Percentiles rank a stretch among this genome's conserved stretches.
Evolutionary conservation across 2,888 invertebrate genomes (phyloP).

Genomic region (Brachyptera putata): DNA sequence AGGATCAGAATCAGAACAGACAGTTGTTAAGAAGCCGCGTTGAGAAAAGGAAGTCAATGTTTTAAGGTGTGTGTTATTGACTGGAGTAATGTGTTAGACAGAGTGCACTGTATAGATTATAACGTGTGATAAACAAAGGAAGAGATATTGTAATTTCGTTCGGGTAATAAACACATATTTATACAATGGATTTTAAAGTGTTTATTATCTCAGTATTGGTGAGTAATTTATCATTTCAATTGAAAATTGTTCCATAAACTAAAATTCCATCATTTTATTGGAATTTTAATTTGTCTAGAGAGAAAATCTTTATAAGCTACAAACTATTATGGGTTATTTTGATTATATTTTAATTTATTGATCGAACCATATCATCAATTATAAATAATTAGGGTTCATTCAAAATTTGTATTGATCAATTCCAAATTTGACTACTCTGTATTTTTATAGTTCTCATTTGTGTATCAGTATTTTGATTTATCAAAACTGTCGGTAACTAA

Average conservation of each 20-base stretch:
- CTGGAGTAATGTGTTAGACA: conserved; percentile 3
- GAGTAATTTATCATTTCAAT: not conserved
- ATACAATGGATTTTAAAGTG: not conserved
- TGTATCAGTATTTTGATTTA: too few species aligned
- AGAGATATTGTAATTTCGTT: not conserved
- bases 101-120: too few species aligned
- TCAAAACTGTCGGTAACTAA: too few species aligned
- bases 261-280: not conserved
- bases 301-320: too few species aligned
- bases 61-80: not conserved
- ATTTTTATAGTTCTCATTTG: too few species aligned
- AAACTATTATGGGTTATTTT: too few species aligned
- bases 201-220: not conserved
- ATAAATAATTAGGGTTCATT: too few species aligned
- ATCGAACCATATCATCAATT: too few species aligned
- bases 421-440: too few species aligned
- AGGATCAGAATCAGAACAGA: not conserved
- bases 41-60: not conserved
- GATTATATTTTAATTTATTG: too few species aligned
- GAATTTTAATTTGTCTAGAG: not conserved
- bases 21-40: conserved; percentile 1
- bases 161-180: not conserved
- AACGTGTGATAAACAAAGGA: not conserved
- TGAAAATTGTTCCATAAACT: not conserved
- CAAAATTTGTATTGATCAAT: too few species aligned